Percentiles rank a stretch among this genome's conserved stretches.
These are phyloP conservation scores for Acropternis orthonyx DNA, from an alignment of 2,797 vertebrate genomes.

Conservation along the genomic window DNA sequence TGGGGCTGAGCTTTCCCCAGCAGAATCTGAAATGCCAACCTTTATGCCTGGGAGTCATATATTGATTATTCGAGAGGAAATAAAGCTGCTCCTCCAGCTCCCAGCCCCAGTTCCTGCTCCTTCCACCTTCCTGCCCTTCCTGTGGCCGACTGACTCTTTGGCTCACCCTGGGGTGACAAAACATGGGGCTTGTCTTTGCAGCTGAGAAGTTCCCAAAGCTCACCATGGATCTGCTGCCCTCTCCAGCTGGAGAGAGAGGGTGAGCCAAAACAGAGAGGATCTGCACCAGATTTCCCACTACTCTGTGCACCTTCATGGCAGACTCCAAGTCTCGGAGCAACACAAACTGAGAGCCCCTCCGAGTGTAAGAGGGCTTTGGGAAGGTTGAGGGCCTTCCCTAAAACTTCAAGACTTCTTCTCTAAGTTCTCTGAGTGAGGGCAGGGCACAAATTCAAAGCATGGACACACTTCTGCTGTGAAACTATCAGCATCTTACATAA, in stretches of 20 bases:
- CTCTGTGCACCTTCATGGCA: neutral
- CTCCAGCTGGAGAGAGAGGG: rapidly evolving
- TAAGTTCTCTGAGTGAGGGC: neutral
- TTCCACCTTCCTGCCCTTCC: neutral
- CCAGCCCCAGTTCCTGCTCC: neutral
- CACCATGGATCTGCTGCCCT: neutral
- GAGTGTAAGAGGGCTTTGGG: neutral
- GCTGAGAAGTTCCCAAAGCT: neutral
- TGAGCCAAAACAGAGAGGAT: neutral
- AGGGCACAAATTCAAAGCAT: neutral
- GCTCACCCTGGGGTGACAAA: neutral
- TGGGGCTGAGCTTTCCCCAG: neutral
- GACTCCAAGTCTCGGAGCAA: neutral
- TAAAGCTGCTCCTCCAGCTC: neutral
- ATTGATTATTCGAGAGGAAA: neutral
- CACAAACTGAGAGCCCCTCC: neutral
- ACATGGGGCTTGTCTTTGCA: neutral
- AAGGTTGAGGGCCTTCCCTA: neutral
- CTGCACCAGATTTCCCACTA: neutral
- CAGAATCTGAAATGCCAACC: neutral
- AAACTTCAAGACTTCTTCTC: neutral
- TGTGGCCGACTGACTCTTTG: neutral
- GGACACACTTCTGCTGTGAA: neutral
- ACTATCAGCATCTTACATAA: neutral
- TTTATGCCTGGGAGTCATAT: neutral